These are phyloP conservation scores for Dynastes grantii DNA, from an alignment of 2,888 invertebrate species.

Conservation along the genomic window DNA sequence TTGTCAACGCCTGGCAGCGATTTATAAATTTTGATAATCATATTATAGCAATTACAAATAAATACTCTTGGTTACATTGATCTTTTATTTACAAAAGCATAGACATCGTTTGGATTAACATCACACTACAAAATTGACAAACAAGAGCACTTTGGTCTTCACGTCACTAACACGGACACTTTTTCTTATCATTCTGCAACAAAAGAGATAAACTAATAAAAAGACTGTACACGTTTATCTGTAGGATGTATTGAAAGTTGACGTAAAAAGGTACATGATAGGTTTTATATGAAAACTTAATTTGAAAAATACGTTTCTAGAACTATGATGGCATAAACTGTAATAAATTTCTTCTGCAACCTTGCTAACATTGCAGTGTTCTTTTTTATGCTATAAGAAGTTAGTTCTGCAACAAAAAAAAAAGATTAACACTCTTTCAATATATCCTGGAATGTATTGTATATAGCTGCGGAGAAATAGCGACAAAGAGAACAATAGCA, in stretches of 20 bases:
- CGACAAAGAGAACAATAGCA: background rate
- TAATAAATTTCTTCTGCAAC: conserved; percentile 7
- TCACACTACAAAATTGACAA: conserved; percentile 3
- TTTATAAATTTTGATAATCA: background rate
- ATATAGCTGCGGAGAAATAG: no score
- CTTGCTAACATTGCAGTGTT: background rate
- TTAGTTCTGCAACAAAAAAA: background rate
- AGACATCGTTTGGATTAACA: conserved; percentile 27
- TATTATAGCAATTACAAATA: conserved; percentile 1
- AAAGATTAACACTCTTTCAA: background rate
- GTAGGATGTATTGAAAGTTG: conserved; percentile 2
- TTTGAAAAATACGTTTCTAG: no score
- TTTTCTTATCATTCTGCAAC: conserved; percentile 3
- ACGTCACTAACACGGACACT: background rate
- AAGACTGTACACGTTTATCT: background rate
- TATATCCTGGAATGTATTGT: background rate
- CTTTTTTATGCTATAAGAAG: no score
- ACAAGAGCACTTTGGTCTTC: background rate
- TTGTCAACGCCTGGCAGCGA: background rate
- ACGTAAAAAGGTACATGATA: background rate
- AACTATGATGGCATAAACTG: background rate
- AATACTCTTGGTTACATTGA: background rate
- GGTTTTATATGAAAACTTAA: background rate
- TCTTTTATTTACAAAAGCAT: conserved; percentile 17
- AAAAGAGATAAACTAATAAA: conserved; percentile 6